Evolutionary conservation across 2,888 invertebrate species (phyloP).

Genomic region (Caenorhabditis virilis): DNA sequence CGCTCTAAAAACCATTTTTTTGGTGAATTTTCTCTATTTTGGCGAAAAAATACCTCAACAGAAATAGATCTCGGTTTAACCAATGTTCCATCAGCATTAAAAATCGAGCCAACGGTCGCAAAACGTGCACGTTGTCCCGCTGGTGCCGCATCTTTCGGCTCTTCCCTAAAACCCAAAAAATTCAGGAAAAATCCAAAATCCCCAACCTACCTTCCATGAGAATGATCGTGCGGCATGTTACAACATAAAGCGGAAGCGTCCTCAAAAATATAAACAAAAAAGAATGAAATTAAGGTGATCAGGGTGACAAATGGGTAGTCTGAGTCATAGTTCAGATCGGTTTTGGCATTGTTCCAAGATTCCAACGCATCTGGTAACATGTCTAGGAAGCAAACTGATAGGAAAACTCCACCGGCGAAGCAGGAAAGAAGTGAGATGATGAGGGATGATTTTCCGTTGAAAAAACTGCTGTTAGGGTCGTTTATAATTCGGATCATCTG

Average conservation of each 20-base stretch:
- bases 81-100: conserved; percentile 6
- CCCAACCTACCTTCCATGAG: not conserved
- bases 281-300: conserved; percentile 5
- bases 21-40: too few species aligned
- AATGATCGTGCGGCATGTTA: conserved; percentile 1
- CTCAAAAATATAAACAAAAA: conserved; percentile 7
- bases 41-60: not conserved
- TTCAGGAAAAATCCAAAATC: not conserved
- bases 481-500: conserved; percentile 1
- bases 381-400: conserved; percentile 49
- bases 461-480: not conserved
- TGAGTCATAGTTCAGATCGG: not conserved
- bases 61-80: conserved; percentile 1
- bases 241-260: conserved; percentile 5
- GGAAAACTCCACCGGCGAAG: conserved; percentile 46
- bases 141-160: too few species aligned
- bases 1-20: not conserved
- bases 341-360: conserved; percentile 4
- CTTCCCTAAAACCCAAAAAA: too few species aligned
- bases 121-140: conserved; percentile 8
- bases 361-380: conserved; percentile 38
- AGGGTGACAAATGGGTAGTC: conserved; percentile 7
- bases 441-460: conserved; percentile 4
- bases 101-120: conserved; percentile 6
- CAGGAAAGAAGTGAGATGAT: conserved; percentile 43